Conservation (phyloP, 2,113 vertebrate genomes). For the Saimiri boliviensis region DNA sequence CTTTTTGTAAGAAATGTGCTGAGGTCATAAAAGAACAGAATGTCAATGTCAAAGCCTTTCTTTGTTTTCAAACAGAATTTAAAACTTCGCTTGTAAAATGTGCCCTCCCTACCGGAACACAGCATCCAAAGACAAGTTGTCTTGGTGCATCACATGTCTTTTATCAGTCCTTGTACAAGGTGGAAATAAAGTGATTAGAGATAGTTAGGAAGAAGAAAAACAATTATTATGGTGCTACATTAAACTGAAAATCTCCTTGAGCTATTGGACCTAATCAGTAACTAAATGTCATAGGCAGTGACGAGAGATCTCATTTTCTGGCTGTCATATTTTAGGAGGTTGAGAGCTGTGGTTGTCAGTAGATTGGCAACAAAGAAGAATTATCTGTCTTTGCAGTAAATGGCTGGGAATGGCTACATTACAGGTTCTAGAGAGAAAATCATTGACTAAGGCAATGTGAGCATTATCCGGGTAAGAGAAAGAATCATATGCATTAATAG, state of each 20-base stretch:
- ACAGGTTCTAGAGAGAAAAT: not conserved
- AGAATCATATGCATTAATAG: not conserved
- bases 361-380: slow-evolving; percentile 76
- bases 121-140: slow-evolving; percentile 75
- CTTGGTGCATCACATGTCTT: slow-evolving; percentile 76
- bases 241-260: slow-evolving; percentile 81
- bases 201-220: slow-evolving; percentile 80
- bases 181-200: slow-evolving; percentile 82
- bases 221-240: slow-evolving; percentile 77
- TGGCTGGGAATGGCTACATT: slow-evolving; percentile 58
- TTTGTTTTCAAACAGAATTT: slow-evolving; percentile 43
- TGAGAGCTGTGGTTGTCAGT: slow-evolving; percentile 68
- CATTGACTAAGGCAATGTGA: not conserved
- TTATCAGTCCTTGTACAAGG: slow-evolving; percentile 78
- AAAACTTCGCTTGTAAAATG: slow-evolving; percentile 52
- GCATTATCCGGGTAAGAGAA: not conserved
- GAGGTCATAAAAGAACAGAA: slow-evolving; percentile 41
- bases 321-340: slow-evolving; percentile 79
- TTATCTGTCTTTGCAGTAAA: slow-evolving; percentile 57
- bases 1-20: slow-evolving; percentile 14
- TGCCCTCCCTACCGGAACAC: slow-evolving; percentile 58
- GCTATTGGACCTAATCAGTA: slow-evolving; percentile 83
- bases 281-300: slow-evolving; percentile 81
- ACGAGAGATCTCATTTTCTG: slow-evolving; percentile 84
- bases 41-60: slow-evolving; percentile 32